These are phyloP conservation scores for Colossoma macropomum DNA, from an alignment of 2,113 vertebrate species.

Conservation along the genomic window DNA sequence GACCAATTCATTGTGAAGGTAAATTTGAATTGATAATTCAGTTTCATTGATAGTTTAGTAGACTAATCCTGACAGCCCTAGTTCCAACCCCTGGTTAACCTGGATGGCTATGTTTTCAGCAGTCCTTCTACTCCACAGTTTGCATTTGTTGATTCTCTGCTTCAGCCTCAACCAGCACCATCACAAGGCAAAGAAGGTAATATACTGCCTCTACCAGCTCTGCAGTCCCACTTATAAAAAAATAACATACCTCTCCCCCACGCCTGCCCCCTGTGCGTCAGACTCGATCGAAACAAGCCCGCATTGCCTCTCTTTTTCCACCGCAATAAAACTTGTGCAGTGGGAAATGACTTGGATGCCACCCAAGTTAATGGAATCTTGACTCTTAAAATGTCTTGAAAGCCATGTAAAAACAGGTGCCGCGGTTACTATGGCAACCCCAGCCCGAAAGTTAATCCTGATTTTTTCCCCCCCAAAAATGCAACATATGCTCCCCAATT, in stretches of 20 bases:
- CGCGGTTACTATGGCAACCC: slow-evolving; percentile 44
- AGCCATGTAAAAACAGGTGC: slow-evolving; percentile 40
- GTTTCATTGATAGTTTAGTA: too few species aligned
- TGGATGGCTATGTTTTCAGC: background rate
- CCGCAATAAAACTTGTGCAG: slow-evolving; percentile 38
- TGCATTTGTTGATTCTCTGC: background rate
- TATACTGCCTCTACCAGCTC: background rate
- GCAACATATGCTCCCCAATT: slow-evolving; percentile 25
- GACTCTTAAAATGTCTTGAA: slow-evolving; percentile 44
- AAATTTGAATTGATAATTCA: too few species aligned
- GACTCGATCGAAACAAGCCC: slow-evolving; percentile 10
- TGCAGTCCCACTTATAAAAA: background rate
- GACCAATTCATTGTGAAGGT: too few species aligned
- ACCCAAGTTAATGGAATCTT: slow-evolving; percentile 45
- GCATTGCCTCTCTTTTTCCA: slow-evolving; percentile 4
- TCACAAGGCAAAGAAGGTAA: background rate
- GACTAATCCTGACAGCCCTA: too few species aligned
- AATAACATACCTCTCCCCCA: background rate
- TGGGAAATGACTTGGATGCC: slow-evolving; percentile 41
- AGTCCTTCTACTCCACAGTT: background rate
- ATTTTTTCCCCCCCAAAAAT: background rate
- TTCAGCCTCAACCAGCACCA: background rate
- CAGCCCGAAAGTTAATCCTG: slow-evolving; percentile 19
- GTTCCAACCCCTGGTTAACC: background rate
- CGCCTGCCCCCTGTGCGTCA: slow-evolving; percentile 14